These are phyloP conservation scores for Sebastes wilsoni DNA, from an alignment of 2,797 vertebrate genomes.

Conservation along the genomic window DNA sequence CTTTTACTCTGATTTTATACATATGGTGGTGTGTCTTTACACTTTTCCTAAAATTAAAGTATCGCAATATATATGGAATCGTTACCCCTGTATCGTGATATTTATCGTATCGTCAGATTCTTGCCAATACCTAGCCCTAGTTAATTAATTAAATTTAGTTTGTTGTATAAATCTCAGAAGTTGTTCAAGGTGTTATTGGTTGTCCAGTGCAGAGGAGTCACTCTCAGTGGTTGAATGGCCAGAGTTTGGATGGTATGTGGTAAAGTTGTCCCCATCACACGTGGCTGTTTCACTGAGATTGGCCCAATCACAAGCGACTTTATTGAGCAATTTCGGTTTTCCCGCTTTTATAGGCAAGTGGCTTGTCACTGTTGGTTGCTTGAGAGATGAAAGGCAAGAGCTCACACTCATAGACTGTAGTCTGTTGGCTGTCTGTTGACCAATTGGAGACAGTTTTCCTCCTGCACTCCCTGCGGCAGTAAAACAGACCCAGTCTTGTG, in stretches of 20 bases:
- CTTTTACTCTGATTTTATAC: no score
- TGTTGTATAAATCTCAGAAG: not conserved
- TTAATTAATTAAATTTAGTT: not conserved
- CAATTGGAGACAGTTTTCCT: not conserved
- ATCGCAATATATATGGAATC: no score
- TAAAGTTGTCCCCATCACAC: not conserved
- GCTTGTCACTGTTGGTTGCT: not conserved
- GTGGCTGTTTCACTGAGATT: not conserved
- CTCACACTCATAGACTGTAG: not conserved
- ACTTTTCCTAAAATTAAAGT: no score
- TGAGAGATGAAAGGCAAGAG: not conserved
- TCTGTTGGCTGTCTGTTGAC: slow-evolving; percentile 1
- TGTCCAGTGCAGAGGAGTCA: not conserved
- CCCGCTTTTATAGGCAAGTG: not conserved
- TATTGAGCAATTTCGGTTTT: not conserved
- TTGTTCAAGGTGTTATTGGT: not conserved
- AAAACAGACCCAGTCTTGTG: not conserved
- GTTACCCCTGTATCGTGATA: no score
- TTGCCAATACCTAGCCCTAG: no score
- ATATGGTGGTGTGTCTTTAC: no score
- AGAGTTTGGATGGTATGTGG: not conserved
- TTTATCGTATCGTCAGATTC: accelerated
- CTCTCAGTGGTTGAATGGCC: not conserved
- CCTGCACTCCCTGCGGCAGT: not conserved
- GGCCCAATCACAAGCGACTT: not conserved